Conservation (phyloP, 2,888 invertebrate species). For the Eupelmus urozonus region DNA sequence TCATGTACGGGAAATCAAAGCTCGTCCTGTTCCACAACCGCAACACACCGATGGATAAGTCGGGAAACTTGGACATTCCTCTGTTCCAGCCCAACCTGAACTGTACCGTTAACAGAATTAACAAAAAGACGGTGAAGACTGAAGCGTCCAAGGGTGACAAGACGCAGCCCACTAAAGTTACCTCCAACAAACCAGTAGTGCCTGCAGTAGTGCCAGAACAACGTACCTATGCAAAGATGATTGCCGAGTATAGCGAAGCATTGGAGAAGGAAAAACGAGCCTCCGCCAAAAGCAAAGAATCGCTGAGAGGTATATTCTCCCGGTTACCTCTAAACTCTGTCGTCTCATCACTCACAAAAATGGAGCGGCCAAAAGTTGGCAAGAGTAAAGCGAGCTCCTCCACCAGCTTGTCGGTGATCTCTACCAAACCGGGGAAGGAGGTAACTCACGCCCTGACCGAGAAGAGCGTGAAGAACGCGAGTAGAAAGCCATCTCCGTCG, state of each 20-base stretch:
- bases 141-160: background rate
- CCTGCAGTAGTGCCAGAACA: background rate
- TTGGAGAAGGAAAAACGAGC: slow-evolving; percentile 46
- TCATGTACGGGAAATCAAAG: background rate
- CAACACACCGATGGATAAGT: slow-evolving; percentile 6
- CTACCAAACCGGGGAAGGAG: background rate
- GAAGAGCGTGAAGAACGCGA: background rate
- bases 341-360: slow-evolving; percentile 51
- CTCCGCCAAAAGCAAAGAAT: background rate
- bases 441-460: background rate
- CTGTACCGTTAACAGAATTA: background rate
- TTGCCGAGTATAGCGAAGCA: slow-evolving; percentile 60
- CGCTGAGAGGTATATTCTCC: slow-evolving; percentile 35
- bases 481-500: background rate
- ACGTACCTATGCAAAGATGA: slow-evolving; percentile 62
- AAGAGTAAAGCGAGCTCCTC: background rate
- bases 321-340: slow-evolving; percentile 54
- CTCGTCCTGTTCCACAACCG: background rate
- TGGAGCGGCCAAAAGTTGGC: slow-evolving; percentile 18
- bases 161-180: background rate
- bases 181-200: no score
- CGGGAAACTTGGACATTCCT: background rate
- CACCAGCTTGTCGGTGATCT: background rate
- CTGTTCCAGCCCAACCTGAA: background rate
- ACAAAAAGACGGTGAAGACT: background rate